Conservation (phyloP, 1,140 invertebrate genomes). For the Hyles vespertilio region DNA sequence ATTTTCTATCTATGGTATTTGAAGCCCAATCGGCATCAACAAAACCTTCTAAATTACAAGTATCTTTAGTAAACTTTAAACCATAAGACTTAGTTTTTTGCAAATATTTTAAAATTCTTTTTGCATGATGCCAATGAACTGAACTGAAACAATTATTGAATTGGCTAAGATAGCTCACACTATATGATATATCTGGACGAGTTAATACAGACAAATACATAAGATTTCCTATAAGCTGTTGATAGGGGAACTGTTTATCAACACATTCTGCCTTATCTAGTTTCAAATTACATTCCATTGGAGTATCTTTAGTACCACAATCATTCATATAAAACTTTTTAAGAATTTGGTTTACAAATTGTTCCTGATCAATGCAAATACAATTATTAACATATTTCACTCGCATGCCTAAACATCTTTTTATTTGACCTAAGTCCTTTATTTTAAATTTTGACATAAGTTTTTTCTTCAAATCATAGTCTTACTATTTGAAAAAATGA, state of each 20-base stretch:
- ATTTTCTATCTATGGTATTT: no score
- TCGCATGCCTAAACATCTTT: no score
- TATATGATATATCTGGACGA: slow-evolving; percentile 9
- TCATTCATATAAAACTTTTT: slow-evolving; percentile 43
- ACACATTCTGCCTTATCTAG: slow-evolving; percentile 21
- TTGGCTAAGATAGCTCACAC: slow-evolving; percentile 5
- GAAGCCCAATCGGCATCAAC: slow-evolving; percentile 6
- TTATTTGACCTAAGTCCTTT: no score
- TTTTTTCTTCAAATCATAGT: no score
- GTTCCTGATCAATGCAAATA: slow-evolving; percentile 18
- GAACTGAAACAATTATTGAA: slow-evolving; percentile 7
- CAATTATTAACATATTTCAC: no score
- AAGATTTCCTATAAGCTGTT: slow-evolving; percentile 34
- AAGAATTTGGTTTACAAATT: slow-evolving; percentile 27
- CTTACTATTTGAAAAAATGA: no score
- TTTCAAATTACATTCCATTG: slow-evolving; percentile 34
- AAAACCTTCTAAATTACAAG: slow-evolving; percentile 6
- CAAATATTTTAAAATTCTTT: slow-evolving; percentile 8
- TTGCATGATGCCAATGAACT: slow-evolving; percentile 9
- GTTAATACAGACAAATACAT: slow-evolving; percentile 55
- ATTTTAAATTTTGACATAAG: no score
- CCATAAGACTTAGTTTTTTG: slow-evolving; percentile 5
- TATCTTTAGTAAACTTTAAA: slow-evolving; percentile 7
- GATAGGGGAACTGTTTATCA: slow-evolving; percentile 24
- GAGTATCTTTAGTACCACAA: slow-evolving; percentile 35